These are phyloP conservation scores for Talpa occidentalis DNA, from an alignment of 2,113 vertebrate genomes.

Conservation along the genomic window DNA sequence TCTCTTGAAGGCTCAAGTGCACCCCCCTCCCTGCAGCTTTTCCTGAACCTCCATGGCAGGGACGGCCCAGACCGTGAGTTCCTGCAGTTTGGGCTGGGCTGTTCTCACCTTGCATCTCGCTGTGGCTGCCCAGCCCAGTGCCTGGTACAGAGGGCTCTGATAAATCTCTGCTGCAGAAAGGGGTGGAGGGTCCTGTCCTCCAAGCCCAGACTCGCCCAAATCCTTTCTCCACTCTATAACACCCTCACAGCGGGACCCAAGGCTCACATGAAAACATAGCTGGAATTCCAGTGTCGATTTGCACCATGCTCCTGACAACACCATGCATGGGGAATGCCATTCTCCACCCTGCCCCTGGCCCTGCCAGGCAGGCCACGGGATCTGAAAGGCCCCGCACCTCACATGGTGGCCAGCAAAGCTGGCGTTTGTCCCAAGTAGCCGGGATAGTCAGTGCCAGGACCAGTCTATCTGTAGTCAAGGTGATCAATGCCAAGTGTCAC, in stretches of 20 bases:
- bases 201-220: neutral
- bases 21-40: neutral
- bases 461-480: neutral
- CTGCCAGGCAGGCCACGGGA: neutral
- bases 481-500: neutral
- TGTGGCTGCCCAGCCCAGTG: neutral
- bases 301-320: neutral
- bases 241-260: neutral
- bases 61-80: neutral
- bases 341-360: neutral
- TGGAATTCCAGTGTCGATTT: slow-evolving; percentile 32
- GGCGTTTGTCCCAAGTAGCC: neutral
- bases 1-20: neutral
- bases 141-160: slow-evolving; percentile 19
- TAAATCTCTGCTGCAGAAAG: neutral
- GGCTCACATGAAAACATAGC: slow-evolving; percentile 34
- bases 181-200: neutral
- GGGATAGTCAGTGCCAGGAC: neutral
- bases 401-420: neutral
- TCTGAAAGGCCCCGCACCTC: neutral
- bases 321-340: neutral
- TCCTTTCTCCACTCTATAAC: neutral
- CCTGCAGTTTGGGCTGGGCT: neutral
- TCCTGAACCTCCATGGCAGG: neutral
- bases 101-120: neutral